Percentiles rank a stretch among this genome's conserved stretches.
Evolutionary conservation across 1,140 invertebrate species (phyloP).

Genomic region (Drosophila ficusphila): DNA sequence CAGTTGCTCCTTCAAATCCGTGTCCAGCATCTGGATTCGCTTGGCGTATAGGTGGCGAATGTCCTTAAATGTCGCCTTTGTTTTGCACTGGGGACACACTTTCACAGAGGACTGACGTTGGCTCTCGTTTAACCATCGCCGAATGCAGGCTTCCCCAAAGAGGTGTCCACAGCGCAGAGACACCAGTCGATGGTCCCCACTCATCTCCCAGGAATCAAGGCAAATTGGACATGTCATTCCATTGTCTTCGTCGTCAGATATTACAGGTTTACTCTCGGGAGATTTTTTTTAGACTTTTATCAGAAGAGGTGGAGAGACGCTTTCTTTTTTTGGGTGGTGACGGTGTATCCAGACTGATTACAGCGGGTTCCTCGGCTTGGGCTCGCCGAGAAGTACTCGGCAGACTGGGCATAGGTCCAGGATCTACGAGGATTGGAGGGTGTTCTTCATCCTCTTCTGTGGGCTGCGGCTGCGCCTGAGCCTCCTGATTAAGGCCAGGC

Average conservation of each 20-base stretch:
- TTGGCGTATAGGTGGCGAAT: slow-evolving; percentile 90
- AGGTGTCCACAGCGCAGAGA: slow-evolving; percentile 95
- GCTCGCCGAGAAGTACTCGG: slow-evolving; percentile 1
- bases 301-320: slow-evolving; percentile 26
- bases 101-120: slow-evolving; percentile 83
- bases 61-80: slow-evolving; percentile 89
- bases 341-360: slow-evolving; percentile 46
- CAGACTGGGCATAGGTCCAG: background rate
- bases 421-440: background rate
- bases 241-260: slow-evolving; percentile 85
- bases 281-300: background rate
- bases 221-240: slow-evolving; percentile 94
- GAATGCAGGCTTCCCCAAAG: slow-evolving; percentile 93
- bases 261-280: slow-evolving; percentile 15
- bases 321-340: slow-evolving; percentile 78
- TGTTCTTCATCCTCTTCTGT: background rate
- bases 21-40: slow-evolving; percentile 87
- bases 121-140: slow-evolving; percentile 89
- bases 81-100: slow-evolving; percentile 94
- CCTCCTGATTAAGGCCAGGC: background rate
- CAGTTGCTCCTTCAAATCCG: slow-evolving; percentile 86
- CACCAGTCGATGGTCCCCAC: slow-evolving; percentile 92
- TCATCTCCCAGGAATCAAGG: slow-evolving; percentile 93
- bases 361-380: background rate
- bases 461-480: background rate